Evolutionary conservation across 2,797 vertebrate species (phyloP), one percentile per base, ranked within the genome.

Genomic region (Vipera latastei): DNA sequence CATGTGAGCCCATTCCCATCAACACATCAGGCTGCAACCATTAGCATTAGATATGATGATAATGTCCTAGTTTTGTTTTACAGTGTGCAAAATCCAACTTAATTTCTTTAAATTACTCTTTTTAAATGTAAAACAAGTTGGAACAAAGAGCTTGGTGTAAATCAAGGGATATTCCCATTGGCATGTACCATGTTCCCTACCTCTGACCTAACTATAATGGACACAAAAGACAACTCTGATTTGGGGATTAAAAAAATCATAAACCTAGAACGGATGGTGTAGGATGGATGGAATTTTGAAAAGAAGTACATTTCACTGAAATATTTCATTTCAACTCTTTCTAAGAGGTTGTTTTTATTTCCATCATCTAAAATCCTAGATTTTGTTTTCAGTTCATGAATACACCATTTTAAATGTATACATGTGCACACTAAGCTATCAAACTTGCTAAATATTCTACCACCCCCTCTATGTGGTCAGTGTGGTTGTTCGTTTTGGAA

Each of bases 401-500:
- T 56, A n/a, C 13, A 38, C 57, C n/a, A 16, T 59, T 92, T 44
- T n/a, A 78, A 59, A 55, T 32, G 65, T 12, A 63, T 20, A 86
- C 16, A 32, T 53, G 1, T 26, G 60, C 44, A 53, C 6, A 16
- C 69, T 38, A 89, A 92, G 18, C 93, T 57, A 89, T 83, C 57
- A 55, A 0, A 25, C 56, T 3, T 53, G 56, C 88, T 93, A 94
- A 93, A 92, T 51, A 16, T 48, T 91, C 83, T 61, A 86, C 53
- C 59, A 89, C 4, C 83, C 38, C 13, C 0, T 4, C 2, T 0
- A 83, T 48, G 53, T 11, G 0, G 51, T 78, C 95, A 88, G 59
- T 25, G 91, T 93, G 94, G 83, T 48, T 96, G 60, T 89, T 65
- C 73, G 91, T 78, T 86, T 78, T 96, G 95, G 51, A 95, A 94